These are phyloP conservation scores for Cyphomyrus plagiostoma DNA, from an alignment of 2,113 vertebrate genomes.

Conservation along the genomic window DNA sequence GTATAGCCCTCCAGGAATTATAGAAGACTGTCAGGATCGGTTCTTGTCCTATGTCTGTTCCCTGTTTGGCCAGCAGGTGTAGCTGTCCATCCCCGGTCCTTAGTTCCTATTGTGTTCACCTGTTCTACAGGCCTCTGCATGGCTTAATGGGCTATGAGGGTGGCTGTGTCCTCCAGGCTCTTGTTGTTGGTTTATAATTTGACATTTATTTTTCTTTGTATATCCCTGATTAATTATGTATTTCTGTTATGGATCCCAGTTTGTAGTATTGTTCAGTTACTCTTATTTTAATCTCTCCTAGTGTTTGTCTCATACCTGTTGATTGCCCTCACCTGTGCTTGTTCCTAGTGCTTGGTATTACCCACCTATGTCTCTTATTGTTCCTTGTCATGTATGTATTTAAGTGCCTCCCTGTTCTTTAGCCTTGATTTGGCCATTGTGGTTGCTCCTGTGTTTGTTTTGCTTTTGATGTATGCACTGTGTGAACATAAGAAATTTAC, in stretches of 20 bases:
- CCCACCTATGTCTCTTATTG: background rate
- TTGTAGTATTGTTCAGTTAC: background rate
- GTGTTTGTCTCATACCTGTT: background rate
- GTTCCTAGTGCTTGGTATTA: background rate
- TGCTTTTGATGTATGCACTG: no score
- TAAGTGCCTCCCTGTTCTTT: background rate
- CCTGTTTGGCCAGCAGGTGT: background rate
- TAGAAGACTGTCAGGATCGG: background rate
- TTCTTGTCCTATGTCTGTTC: background rate
- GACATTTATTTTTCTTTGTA: background rate
- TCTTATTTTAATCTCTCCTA: background rate
- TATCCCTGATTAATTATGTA: background rate
- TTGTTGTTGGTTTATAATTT: background rate
- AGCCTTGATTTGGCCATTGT: background rate
- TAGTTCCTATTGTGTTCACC: background rate
- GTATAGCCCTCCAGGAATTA: background rate
- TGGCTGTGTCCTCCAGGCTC: background rate
- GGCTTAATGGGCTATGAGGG: background rate
- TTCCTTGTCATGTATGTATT: background rate
- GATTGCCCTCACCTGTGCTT: background rate
- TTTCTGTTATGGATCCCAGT: background rate
- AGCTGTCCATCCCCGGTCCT: background rate
- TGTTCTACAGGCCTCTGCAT: background rate
- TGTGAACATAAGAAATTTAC: no score
- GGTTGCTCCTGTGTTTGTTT: background rate